Conservation (phyloP, 2,888 invertebrate genomes). For the Rhamnusium bicolor region DNA sequence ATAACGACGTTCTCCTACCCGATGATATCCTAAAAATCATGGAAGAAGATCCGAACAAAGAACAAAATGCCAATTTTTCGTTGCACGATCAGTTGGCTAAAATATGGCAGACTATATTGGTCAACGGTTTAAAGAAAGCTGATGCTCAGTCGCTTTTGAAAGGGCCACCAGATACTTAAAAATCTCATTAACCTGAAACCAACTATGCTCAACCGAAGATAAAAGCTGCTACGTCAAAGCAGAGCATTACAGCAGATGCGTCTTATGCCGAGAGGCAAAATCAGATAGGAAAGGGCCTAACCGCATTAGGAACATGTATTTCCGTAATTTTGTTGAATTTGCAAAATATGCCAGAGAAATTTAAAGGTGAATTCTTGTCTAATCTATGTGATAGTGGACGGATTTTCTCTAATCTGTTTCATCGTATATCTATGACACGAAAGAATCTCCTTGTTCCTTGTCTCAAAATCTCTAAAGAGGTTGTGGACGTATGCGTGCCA, state of each 20-base stretch:
- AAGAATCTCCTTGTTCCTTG: slow-evolving; percentile 22
- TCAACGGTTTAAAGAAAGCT: too few relatives aligned
- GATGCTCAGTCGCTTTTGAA: not conserved
- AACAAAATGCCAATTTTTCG: not conserved
- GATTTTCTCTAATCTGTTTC: slow-evolving; percentile 28
- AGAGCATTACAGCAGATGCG: not conserved
- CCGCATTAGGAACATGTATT: not conserved
- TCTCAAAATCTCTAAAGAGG: slow-evolving; percentile 11
- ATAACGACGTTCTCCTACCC: not conserved
- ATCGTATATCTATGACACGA: slow-evolving; percentile 20
- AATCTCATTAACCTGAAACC: not conserved
- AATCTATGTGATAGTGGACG: slow-evolving; percentile 23
- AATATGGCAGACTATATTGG: not conserved
- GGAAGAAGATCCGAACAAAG: not conserved
- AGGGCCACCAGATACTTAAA: not conserved
- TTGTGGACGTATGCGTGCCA: slow-evolving; percentile 16
- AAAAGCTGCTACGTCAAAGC: not conserved
- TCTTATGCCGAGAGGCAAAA: not conserved
- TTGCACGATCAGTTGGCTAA: not conserved
- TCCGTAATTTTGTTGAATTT: not conserved
- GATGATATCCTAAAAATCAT: not conserved
- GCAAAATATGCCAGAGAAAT: not conserved
- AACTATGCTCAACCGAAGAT: not conserved
- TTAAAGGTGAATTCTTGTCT: not conserved
- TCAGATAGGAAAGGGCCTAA: not conserved